These are phyloP conservation scores for Bellardia bayeri DNA, from an alignment of 2,888 invertebrate genomes.

Conservation along the genomic window DNA sequence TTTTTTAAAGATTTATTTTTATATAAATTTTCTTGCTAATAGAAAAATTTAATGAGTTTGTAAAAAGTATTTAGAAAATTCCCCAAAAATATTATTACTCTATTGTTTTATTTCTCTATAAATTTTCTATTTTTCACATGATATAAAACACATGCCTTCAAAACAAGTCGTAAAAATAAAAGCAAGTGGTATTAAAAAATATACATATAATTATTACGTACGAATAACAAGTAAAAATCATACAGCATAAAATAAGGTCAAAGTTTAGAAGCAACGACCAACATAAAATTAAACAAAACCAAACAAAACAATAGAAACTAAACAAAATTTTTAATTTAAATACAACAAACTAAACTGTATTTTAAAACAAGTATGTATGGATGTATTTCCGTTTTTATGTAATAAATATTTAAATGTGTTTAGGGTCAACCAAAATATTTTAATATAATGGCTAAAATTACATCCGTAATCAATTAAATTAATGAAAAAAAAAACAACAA, in stretches of 20 bases:
- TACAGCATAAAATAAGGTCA: constrained; percentile 45
- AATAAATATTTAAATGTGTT: constrained; percentile 1
- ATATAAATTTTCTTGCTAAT: background rate
- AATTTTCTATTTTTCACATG: constrained; percentile 18
- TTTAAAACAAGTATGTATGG: background rate
- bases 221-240: constrained; percentile 17
- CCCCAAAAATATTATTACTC: background rate
- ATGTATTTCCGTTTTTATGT: constrained; percentile 18
- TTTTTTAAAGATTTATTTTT: background rate
- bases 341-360: background rate
- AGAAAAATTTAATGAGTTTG: background rate
- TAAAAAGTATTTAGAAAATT: background rate
- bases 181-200: background rate
- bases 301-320: background rate
- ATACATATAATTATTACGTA: background rate
- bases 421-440: background rate
- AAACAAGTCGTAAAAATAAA: constrained; percentile 13
- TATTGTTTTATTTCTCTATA: background rate
- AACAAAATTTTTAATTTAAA: background rate
- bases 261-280: constrained; percentile 15
- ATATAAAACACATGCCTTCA: constrained; percentile 56
- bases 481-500: constrained; percentile 23
- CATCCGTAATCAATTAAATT: constrained; percentile 62
- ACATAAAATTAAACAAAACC: background rate
- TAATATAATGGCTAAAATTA: constrained; percentile 9